Percentiles rank a stretch among this genome's conserved stretches.
Evolutionary conservation across 2,888 invertebrate species (phyloP).

Genomic region (Anoncus sp.): DNA sequence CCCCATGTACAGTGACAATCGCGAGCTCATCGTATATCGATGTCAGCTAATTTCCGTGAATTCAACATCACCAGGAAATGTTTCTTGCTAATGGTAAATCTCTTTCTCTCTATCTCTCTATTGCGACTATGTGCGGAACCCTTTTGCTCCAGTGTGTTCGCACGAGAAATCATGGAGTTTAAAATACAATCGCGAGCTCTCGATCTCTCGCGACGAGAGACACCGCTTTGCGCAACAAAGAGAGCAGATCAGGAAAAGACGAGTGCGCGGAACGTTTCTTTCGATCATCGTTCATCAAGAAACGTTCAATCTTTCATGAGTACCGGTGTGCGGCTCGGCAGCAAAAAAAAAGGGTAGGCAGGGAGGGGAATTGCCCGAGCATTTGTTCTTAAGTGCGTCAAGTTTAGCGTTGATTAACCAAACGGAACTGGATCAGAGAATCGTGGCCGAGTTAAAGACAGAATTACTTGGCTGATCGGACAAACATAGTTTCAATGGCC

Average conservation of each 20-base stretch:
- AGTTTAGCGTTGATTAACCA: slow-evolving; percentile 16
- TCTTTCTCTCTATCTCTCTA: not conserved
- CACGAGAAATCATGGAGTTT: slow-evolving; percentile 39
- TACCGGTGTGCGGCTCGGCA: slow-evolving; percentile 24
- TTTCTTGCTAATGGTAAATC: slow-evolving; percentile 47
- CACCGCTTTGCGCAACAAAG: slow-evolving; percentile 11
- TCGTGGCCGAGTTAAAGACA: not conserved
- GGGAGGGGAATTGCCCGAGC: not conserved
- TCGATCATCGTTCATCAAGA: slow-evolving; percentile 35
- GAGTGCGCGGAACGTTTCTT: slow-evolving; percentile 37
- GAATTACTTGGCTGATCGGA: not conserved
- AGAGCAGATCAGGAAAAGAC: slow-evolving; percentile 31
- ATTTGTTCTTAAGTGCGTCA: slow-evolving; percentile 24
- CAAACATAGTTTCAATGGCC: too few relatives aligned
- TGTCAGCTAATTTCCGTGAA: slow-evolving; percentile 58
- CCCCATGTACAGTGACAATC: slow-evolving; percentile 20
- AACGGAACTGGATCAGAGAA: not conserved
- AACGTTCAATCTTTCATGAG: slow-evolving; percentile 63
- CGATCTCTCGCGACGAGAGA: slow-evolving; percentile 9
- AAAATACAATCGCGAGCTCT: slow-evolving; percentile 23
- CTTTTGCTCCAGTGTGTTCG: slow-evolving; percentile 26
- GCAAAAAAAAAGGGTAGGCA: slow-evolving; percentile 33
- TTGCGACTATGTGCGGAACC: slow-evolving; percentile 24
- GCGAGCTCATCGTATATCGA: slow-evolving; percentile 44
- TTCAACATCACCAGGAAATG: slow-evolving; percentile 51